A percentile compares a stretch with the other conserved stretches of the same genome.
Conservation (phyloP, 2,113 vertebrate species). For the Corythornis vintsioides region DNA sequence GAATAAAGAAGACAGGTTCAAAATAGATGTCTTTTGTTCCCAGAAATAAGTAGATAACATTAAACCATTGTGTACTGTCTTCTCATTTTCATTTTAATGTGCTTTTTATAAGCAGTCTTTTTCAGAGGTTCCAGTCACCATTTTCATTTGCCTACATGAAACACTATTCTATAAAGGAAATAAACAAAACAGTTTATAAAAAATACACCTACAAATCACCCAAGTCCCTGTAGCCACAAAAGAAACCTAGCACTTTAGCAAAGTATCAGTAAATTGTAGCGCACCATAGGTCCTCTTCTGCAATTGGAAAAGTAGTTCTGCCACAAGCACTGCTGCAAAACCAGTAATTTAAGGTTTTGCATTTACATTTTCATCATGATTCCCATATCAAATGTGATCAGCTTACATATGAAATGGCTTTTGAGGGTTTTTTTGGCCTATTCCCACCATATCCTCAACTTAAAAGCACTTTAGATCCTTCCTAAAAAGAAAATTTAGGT, state of each 20-base stretch:
- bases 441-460: not conserved
- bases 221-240: not conserved
- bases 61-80: not conserved
- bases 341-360: not conserved
- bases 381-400: not conserved
- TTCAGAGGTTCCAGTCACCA: not conserved
- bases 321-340: not conserved
- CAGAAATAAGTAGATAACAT: constrained; percentile 8
- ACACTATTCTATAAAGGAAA: not conserved
- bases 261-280: not conserved
- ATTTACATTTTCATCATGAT: not conserved
- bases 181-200: not conserved
- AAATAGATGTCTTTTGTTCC: constrained; percentile 37
- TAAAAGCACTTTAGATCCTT: not conserved
- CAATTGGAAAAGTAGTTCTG: not conserved
- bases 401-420: not conserved
- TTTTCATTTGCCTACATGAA: not conserved
- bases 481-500: not conserved
- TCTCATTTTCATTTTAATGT: not conserved
- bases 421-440: not conserved
- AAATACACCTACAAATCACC: not conserved
- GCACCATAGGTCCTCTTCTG: not conserved
- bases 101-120: not conserved
- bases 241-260: not conserved
- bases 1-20: constrained; percentile 23